Base-by-base conservation (phyloP, 1,140 invertebrate species). In the Heliothis virescens region DNA sequence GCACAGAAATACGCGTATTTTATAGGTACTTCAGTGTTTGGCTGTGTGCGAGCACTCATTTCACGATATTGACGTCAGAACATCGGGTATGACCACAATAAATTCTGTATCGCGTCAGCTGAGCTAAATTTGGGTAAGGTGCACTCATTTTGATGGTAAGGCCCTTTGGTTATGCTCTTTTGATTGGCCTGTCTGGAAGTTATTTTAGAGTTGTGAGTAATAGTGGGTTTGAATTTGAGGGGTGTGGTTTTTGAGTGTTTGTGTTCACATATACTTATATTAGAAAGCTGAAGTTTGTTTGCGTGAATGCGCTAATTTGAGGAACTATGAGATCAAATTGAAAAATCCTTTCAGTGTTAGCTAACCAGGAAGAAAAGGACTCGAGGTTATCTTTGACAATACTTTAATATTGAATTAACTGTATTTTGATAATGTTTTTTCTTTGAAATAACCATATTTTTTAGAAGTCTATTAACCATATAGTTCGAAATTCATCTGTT, bases 1-100 rank as follows among this genome's bases (percentile, higher is more conserved):
- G 12, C 52, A 69, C 65, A 16, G 65, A 69, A 69, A 69, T 69
- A 69, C 34, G 34, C 52, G 65, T 21, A 16, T 69, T 69, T 69
- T 69, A 52, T 69, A 13, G 41, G 50, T 69, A 52, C 34, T 41
- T 16, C 13, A 26, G 57, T 15, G 11, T 65, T 69, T 63, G 60
- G 29, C 26, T 21, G 21, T 69, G 12, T 9, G 10, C 18, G 18
- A 50, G 47, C 13, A 69, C 21, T 52, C 62, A 18, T 48, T 69
- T 26, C 34, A 63, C 29, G 65, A 2, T 47, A 9, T 3, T 52
- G 47, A 69, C 65, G 65, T 69, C 65, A 69, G 26, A 18, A 16
- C 18, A 5, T 7, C 21, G 62, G 9, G 62, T 63, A 63, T 67
- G 65, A 52, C 65, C 48, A 52, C 47, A 41, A 26, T 69, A 69